Evolutionary conservation across 1,140 invertebrate species (phyloP).

Genomic region (Caerostris darwini): DNA sequence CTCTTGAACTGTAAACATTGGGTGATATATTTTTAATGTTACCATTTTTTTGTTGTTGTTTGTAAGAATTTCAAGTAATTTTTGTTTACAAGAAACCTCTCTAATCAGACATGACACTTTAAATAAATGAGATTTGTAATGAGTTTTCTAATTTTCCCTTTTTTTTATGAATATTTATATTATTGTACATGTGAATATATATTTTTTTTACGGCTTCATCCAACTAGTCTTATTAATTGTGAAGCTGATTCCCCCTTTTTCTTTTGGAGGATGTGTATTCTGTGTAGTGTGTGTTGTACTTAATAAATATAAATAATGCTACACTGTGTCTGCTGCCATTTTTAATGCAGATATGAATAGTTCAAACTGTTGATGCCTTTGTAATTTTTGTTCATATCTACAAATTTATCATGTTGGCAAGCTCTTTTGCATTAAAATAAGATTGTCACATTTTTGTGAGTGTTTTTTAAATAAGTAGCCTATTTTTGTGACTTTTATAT

Average conservation of each 20-base stretch:
- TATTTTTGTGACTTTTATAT: no score
- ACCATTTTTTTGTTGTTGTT: not conserved
- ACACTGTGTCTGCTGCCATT: slow-evolving; percentile 37
- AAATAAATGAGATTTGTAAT: not conserved
- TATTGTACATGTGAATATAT: slow-evolving; percentile 6
- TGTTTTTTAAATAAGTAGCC: no score
- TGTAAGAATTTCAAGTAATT: no score
- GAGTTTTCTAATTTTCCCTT: not conserved
- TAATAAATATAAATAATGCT: slow-evolving; percentile 34
- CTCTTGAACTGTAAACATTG: not conserved
- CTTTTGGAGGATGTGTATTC: not conserved
- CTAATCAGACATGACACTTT: not conserved
- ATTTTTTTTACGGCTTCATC: slow-evolving; percentile 5
- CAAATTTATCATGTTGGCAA: not conserved
- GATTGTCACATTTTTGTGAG: no score
- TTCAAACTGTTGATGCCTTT: not conserved
- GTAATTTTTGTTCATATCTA: not conserved
- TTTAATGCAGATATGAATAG: slow-evolving; percentile 36
- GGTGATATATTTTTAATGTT: not conserved
- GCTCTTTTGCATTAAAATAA: slow-evolving; percentile 7
- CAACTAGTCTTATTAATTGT: slow-evolving; percentile 17
- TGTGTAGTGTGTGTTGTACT: slow-evolving; percentile 36
- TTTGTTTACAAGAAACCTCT: not conserved
- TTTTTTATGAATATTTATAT: not conserved
- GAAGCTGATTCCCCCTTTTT: not conserved